Base-by-base conservation (phyloP, 2,888 invertebrate genomes). In the Sphecodes monilicornis region DNA sequence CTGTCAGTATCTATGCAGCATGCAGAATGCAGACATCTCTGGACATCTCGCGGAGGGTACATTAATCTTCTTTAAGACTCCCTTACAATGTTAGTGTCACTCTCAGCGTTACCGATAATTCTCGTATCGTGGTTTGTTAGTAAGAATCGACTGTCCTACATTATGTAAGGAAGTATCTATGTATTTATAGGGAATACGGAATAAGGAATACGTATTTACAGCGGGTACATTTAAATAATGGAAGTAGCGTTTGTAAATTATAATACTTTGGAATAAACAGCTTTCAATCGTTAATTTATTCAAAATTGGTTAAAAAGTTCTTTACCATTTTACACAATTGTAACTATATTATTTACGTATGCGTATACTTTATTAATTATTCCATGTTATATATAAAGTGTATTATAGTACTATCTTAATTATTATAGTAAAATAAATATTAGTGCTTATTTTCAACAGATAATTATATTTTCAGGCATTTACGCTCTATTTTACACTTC, bases 381-480 rank as follows among this genome's bases (percentile, higher is more conserved):
- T n/a, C 26, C 36, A 39, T 46, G 6, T 6, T 64, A 36, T 26
- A 32, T 64, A 36, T 26, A 32, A 64, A 32, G 22, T 13, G 26
- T 39, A 26, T 39, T 39, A 22, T 10, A 36, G 26, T 10, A 29
- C 3, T n/a, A 6, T n/a, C 8, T 32, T 36, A n/a, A n/a, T n/a
- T n/a, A 26, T 39, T 13, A 50, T 5, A 26, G 50, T 57, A 69
- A 8, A 29, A 54, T 76, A 54, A 69, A 54, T 76, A 69, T 43
- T 29, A 60, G 22, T 41, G 26, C 18, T 41, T 41, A 57, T 57
- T 29, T 80, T 3, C n/a, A 50, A 22, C 39, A 18, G 50, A 72
- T n/a, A 76, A 66, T 76, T 72, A 72, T 16, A 78, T 66, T 72
- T 4, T 36, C 43, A 11, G 43, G 16, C 29, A 26, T 57, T 43